These are phyloP conservation scores for Henricia sp. DNA, from an alignment of 53 echinoderm and acorn worm genomes.

Conservation along the genomic window DNA sequence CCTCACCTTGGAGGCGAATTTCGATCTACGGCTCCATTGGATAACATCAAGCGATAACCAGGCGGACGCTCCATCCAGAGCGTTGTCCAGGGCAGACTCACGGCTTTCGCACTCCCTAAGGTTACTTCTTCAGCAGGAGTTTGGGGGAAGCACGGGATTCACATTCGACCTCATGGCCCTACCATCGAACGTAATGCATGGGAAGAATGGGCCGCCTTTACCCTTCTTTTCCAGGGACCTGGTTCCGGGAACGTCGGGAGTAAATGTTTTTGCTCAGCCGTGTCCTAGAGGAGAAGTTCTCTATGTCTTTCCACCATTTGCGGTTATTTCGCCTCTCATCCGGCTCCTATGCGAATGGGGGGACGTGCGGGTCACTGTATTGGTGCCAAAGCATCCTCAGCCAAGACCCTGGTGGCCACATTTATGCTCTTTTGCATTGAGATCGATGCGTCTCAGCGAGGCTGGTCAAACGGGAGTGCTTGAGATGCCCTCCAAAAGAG, in stretches of 20 bases:
- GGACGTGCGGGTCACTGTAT: background rate
- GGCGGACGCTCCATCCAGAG: background rate
- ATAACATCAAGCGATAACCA: background rate
- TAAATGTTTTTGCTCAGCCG: slow-evolving; percentile 6
- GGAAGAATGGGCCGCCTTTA: background rate
- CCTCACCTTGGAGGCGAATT: too few species aligned
- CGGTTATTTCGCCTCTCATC: background rate
- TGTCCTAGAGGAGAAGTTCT: background rate
- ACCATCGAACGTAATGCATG: background rate
- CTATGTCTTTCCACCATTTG: background rate
- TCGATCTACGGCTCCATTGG: background rate
- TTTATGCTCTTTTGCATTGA: background rate
- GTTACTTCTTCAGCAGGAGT: background rate
- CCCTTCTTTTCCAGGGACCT: background rate
- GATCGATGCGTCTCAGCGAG: background rate
- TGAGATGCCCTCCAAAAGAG: background rate
- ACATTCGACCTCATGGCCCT: background rate
- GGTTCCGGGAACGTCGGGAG: background rate
- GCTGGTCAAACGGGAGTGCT: slow-evolving; percentile 18
- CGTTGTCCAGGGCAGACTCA: background rate
- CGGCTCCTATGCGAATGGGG: slow-evolving; percentile 11
- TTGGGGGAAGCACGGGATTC: background rate
- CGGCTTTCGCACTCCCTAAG: background rate
- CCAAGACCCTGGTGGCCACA: slow-evolving; percentile 38
- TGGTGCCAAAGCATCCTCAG: slow-evolving; percentile 15